These are phyloP conservation scores for Aulostomus chinensis DNA, from an alignment of 2,797 vertebrate species.

Conservation along the genomic window DNA sequence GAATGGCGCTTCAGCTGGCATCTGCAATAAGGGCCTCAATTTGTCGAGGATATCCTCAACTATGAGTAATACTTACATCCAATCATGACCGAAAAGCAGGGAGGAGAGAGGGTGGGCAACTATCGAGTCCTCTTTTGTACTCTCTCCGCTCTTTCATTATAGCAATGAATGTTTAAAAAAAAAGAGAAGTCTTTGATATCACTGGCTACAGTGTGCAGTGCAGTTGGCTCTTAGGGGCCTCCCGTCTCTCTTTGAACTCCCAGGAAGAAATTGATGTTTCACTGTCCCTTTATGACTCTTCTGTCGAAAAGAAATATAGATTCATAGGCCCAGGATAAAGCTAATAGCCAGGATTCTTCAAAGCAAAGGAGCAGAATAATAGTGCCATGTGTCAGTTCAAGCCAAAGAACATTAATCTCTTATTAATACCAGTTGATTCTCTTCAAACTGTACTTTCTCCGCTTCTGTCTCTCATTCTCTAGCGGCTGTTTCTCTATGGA, in stretches of 20 bases:
- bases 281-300: conserved; percentile 71
- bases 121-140: conserved; percentile 69
- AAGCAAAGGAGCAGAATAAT: conserved; percentile 64
- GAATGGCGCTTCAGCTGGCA: conserved; percentile 58
- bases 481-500: conserved; percentile 49
- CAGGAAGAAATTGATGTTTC: conserved; percentile 74
- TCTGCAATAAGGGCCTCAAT: conserved; percentile 58
- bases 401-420: conserved; percentile 72
- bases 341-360: conserved; percentile 64
- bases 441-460: conserved; percentile 57
- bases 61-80: conserved; percentile 67
- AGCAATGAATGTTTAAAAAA: conserved; percentile 69
- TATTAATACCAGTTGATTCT: conserved; percentile 75
- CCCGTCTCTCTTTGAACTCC: conserved; percentile 67
- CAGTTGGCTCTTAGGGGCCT: conserved; percentile 56
- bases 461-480: conserved; percentile 40
- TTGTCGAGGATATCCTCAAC: conserved; percentile 62
- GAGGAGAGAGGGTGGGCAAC: conserved; percentile 65
- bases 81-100: conserved; percentile 67
- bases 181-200: conserved; percentile 69
- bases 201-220: conserved; percentile 48
- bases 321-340: conserved; percentile 64
- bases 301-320: conserved; percentile 72
- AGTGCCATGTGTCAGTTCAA: conserved; percentile 51
- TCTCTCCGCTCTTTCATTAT: conserved; percentile 71